phyloP scores from a whole-genome alignment of 1,140 invertebrate species.

The Physella acuta region DNA sequence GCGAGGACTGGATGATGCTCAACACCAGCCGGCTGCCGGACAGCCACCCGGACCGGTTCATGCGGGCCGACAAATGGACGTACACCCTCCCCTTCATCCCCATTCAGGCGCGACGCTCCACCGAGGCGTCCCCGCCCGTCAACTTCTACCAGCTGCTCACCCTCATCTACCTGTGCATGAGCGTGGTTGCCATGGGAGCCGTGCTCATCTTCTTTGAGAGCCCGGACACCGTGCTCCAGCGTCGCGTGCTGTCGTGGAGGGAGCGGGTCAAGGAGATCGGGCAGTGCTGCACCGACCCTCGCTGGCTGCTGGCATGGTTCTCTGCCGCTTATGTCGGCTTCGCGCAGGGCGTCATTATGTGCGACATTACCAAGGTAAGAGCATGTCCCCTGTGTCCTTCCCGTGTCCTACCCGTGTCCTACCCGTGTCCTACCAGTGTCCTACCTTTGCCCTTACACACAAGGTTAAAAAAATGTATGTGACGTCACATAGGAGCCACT shows the following conservation, averaged over 20 bases:
- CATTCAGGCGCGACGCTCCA: constrained; percentile 25
- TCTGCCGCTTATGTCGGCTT: constrained; percentile 32
- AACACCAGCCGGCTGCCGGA: constrained; percentile 1
- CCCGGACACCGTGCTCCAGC: constrained; percentile 32
- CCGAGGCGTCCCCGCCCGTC: constrained; percentile 26
- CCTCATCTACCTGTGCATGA: constrained; percentile 35
- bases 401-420: not conserved
- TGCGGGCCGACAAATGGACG: constrained; percentile 31
- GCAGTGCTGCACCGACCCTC: constrained; percentile 23
- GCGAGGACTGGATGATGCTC: constrained; percentile 26
- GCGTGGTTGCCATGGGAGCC: constrained; percentile 34
- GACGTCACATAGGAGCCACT: too few relatives aligned
- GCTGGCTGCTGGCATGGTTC: constrained; percentile 29
- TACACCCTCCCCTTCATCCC: constrained; percentile 38
- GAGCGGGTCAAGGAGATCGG: constrained; percentile 27
- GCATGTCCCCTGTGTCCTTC: not conserved
- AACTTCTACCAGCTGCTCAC: constrained; percentile 38
- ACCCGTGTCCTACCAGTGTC: not conserved
- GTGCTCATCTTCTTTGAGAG: constrained; percentile 38
- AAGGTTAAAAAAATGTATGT: too few relatives aligned
- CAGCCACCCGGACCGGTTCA: not conserved
- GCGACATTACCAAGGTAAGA: constrained; percentile 34
- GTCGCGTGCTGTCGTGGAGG: constrained; percentile 25
- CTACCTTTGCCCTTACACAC: too few relatives aligned
- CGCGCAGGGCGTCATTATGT: constrained; percentile 32